Percentiles rank a stretch among this genome's conserved stretches.
phyloP scores from a whole-genome alignment of 2,888 invertebrate genomes.

The Meloe dianella region DNA sequence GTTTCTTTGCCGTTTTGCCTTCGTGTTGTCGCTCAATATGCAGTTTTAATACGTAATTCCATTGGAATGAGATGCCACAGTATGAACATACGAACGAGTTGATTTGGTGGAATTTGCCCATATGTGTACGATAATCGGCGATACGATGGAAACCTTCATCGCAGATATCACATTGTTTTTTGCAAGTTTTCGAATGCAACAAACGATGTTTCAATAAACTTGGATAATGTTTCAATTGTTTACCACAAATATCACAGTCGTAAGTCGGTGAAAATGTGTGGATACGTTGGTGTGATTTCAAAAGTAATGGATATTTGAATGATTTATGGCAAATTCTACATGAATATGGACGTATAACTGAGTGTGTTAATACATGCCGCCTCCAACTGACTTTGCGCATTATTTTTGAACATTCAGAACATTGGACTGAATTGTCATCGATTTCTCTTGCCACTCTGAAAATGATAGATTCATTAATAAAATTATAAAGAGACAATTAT shows the following conservation, averaged over 20 bases:
- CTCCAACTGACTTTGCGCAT: not conserved
- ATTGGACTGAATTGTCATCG: not conserved
- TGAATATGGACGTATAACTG: not conserved
- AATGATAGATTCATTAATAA: not conserved
- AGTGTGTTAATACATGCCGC: not conserved
- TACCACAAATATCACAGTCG: not conserved
- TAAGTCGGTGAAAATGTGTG: not conserved
- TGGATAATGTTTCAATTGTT: not conserved
- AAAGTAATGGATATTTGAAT: not conserved
- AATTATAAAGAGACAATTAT: not conserved
- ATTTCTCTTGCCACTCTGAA: not conserved
- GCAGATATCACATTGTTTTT: not conserved
- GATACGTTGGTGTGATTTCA: not conserved
- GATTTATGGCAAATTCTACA: not conserved
- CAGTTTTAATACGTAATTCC: slow-evolving; percentile 42
- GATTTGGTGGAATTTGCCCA: slow-evolving; percentile 10
- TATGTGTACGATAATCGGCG: not conserved
- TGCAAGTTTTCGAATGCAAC: not conserved
- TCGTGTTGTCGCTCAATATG: slow-evolving; percentile 39
- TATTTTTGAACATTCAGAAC: not conserved
- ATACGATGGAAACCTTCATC: not conserved
- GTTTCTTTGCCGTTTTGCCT: slow-evolving; percentile 44
- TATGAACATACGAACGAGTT: slow-evolving; percentile 44
- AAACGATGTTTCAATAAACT: not conserved
- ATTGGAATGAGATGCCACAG: slow-evolving; percentile 43